Evolutionary conservation across 2,888 invertebrate species (phyloP), one percentile per base, ranked within the genome.

Genomic region (Tetranychus truncatus): DNA sequence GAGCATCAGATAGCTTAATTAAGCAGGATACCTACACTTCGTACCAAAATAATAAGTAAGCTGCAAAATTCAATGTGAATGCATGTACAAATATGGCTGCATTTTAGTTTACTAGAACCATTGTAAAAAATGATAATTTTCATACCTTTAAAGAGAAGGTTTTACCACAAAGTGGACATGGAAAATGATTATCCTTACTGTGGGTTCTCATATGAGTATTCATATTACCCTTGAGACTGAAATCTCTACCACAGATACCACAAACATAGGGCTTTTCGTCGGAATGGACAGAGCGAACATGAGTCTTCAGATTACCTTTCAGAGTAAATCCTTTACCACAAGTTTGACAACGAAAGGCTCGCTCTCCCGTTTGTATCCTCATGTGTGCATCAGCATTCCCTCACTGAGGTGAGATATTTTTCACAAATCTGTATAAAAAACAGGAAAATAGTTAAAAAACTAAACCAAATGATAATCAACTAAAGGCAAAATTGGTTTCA

Each of bases 351-450:
- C 77, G 77, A 74, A 78, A 79, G 65, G 79, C 80, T 74, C 77
- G 77, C 67, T 77, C 77, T 45, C 79, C 80, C 67, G 80, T 80
- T 71, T 80, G 80, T 71, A 80, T 80, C 71, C 79, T 80, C 77
- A 80, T 79, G 67, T 80, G 80, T 71, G 79, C 79, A 74, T 80
- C 80, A 45, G 80, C 79, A 73, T 80, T 80, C 18, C 80, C 80
- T 75, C 80, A 80, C 75, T 80, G 80, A 34, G 8, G 80, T 80
- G 74, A 80, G 80, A 75, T 79, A 78, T 74, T 79, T 79, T 7
- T 79, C 80, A 74, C 80, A 77, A 55, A 77, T 75, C 74, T 76
- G 45, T 66, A 18, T 11, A 74, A n/a, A 45, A 20, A 72, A 1
- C 9, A n/a, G 24, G n/a, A 24, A n/a, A 9, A 44, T 15, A 72